These are phyloP conservation scores for Prunella strophiata DNA, from an alignment of 2,797 vertebrate species.

Conservation along the genomic window DNA sequence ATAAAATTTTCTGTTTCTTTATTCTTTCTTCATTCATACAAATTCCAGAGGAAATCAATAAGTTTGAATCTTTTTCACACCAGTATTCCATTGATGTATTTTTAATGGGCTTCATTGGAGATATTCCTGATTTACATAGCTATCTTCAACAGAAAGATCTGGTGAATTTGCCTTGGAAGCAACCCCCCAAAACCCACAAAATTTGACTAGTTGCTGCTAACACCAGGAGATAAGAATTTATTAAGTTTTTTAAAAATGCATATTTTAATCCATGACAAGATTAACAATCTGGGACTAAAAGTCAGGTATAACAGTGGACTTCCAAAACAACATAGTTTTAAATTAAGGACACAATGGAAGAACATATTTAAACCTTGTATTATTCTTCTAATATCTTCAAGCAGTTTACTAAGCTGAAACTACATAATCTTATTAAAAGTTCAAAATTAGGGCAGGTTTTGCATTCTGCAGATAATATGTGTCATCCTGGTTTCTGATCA, in stretches of 20 bases:
- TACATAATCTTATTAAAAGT: neutral
- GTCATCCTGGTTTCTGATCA: neutral
- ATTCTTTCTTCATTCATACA: neutral
- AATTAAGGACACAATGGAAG: neutral
- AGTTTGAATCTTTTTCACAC: neutral
- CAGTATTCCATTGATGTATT: neutral
- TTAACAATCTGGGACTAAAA: neutral
- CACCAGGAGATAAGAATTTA: neutral
- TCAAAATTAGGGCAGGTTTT: neutral
- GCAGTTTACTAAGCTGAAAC: neutral
- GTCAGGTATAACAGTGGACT: neutral
- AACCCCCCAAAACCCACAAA: neutral
- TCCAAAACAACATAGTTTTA: neutral
- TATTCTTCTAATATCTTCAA: neutral
- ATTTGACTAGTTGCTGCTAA: neutral
- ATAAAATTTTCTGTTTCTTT: neutral
- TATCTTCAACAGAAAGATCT: neutral
- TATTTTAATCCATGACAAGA: neutral
- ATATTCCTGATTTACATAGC: neutral
- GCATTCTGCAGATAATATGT: neutral
- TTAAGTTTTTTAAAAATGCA: neutral
- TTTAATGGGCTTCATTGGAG: neutral
- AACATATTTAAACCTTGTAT: neutral
- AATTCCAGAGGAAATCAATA: neutral
- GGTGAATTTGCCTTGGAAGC: conserved; percentile 24